Base-by-base conservation (phyloP, 2,888 invertebrate species). In the Parapristionchus giblindavisi region DNA sequence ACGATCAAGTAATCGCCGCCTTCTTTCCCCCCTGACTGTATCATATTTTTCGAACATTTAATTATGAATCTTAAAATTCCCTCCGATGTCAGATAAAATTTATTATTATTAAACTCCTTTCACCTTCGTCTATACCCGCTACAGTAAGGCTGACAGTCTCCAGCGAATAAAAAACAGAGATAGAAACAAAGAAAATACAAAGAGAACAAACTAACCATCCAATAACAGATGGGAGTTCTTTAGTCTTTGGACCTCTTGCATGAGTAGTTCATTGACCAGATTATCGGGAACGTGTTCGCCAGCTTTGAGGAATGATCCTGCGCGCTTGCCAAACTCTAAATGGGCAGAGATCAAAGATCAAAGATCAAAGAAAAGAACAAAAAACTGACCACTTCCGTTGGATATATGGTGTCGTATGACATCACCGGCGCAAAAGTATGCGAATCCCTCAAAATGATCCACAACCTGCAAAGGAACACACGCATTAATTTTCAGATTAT, bases 351-450 rank as follows among this genome's bases (percentile, higher is more conserved):
- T 43, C 8, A 14, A 43, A 43, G 8, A 8, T 43, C 14, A n/a
- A 6, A 54, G n/a, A 17, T 54, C 56, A 6, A 6, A 6, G n/a
- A 54, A 54, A 0, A 38, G 38, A 8, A 2, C n/a, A 38, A 11
- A 48, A 43, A 11, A 11, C 73, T 73, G 11, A 73, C 73, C 73
- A 11, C 54, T 61, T 73, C 73, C 73, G 61, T 51, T 73, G 61
- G 21, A 60, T 24, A 73, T 73, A 24, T 73, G 73, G 34, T 60
- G 60, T 73, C 73, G 29, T 17, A 73, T 51, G 60, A 73, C 73
- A n/a, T 73, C 73, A 48, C 73, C 73, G 34, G 73, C 73, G 34
- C 73, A 73, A 51, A 73, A 73, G 52, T 61, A 61, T 1, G 73
- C 60, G 51, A 73, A 73, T 0, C 52, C 38, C 24, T 73, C 73